These are phyloP conservation scores for Phasianus colchicus DNA, from an alignment of 2,113 vertebrate species.

Conservation along the genomic window DNA sequence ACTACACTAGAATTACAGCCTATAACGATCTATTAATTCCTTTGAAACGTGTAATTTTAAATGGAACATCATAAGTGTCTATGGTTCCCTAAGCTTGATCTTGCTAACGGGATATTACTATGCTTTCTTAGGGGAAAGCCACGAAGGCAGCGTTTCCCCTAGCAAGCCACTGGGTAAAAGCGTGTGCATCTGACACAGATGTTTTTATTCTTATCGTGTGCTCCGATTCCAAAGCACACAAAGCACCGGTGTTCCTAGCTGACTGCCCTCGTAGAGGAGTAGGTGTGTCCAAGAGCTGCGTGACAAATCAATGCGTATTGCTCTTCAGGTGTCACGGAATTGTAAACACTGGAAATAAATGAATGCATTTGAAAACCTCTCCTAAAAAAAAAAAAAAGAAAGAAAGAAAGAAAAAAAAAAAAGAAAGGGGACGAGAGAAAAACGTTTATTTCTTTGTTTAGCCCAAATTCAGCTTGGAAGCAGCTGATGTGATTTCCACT, in stretches of 20 bases:
- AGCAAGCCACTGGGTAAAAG: background rate
- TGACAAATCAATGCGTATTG: rapidly evolving
- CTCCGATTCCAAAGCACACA: background rate
- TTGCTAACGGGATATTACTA: background rate
- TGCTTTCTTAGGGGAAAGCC: background rate
- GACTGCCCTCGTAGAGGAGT: background rate
- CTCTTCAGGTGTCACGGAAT: background rate
- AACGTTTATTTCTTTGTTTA: background rate
- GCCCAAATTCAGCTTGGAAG: rapidly evolving
- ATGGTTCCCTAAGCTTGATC: background rate
- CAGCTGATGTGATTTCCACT: background rate
- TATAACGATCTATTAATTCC: background rate
- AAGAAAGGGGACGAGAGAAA: too few species aligned
- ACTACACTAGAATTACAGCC: background rate
- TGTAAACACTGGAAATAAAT: rapidly evolving
- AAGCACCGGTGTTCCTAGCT: background rate
- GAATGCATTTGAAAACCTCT: background rate
- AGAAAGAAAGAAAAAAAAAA: background rate
- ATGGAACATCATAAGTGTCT: background rate
- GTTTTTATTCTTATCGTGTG: background rate
- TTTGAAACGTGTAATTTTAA: background rate
- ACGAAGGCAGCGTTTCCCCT: background rate
- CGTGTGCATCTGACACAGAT: background rate
- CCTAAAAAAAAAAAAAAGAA: background rate
- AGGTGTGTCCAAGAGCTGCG: rapidly evolving